Percentiles rank a stretch among this genome's conserved stretches.
These are phyloP conservation scores for Lethrus apterus DNA, from an alignment of 1,140 invertebrate genomes.

Conservation along the genomic window DNA sequence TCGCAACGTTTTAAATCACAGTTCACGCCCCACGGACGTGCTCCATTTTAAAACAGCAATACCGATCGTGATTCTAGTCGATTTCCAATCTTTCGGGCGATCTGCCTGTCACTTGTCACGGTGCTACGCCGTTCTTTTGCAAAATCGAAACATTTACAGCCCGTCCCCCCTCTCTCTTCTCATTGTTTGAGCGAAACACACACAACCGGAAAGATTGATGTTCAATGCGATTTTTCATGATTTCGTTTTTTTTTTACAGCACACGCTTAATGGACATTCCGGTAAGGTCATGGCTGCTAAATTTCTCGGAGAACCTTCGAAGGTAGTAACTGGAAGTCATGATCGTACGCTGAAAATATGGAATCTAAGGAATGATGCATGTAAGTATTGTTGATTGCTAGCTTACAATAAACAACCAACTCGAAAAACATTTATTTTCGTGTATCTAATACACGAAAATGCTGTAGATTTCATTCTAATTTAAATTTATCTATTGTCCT, in stretches of 20 bases:
- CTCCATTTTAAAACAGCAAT: slow-evolving; percentile 13
- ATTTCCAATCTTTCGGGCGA: slow-evolving; percentile 21
- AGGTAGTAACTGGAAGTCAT: slow-evolving; percentile 89
- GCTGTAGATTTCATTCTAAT: too few relatives aligned
- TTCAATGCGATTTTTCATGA: too few relatives aligned
- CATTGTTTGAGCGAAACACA: too few relatives aligned
- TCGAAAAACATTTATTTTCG: too few relatives aligned
- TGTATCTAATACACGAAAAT: too few relatives aligned
- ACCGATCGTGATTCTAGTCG: slow-evolving; percentile 5
- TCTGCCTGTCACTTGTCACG: slow-evolving; percentile 12
- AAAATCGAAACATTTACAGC: too few relatives aligned
- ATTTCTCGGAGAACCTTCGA: slow-evolving; percentile 81
- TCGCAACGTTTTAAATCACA: slow-evolving; percentile 19
- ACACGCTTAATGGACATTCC: slow-evolving; percentile 93
- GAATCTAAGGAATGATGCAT: slow-evolving; percentile 88
- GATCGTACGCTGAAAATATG: slow-evolving; percentile 96
- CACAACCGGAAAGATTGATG: too few relatives aligned
- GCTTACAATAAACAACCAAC: too few relatives aligned
- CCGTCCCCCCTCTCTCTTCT: too few relatives aligned
- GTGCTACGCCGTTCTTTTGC: too few relatives aligned
- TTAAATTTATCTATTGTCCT: too few relatives aligned
- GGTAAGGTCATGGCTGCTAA: slow-evolving; percentile 92
- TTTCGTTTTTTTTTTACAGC: slow-evolving; percentile 66
- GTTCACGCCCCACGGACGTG: slow-evolving; percentile 18
- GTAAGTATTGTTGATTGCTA: too few relatives aligned